A percentile compares a stretch with the other conserved stretches of the same genome.
These are phyloP conservation scores for Lithophane semibrunnea DNA, from an alignment of 2,888 invertebrate genomes.

Conservation along the genomic window DNA sequence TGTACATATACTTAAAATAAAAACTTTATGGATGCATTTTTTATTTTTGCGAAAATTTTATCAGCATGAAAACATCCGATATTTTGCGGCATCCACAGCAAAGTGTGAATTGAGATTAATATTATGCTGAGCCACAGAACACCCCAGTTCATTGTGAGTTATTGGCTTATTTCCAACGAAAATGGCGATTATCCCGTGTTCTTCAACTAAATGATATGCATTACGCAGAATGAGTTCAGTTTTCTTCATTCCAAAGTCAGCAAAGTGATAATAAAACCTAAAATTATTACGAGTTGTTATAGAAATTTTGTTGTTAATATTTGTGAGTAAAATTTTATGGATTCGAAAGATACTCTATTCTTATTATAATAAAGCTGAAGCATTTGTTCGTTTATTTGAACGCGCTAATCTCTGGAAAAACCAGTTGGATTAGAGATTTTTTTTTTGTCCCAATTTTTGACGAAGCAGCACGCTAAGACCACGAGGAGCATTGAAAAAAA, in stretches of 20 bases:
- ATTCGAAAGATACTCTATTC: neutral
- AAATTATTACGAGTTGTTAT: neutral
- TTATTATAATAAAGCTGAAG: neutral
- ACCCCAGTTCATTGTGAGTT: constrained; percentile 53
- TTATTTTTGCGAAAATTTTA: neutral
- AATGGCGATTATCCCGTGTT: constrained; percentile 52
- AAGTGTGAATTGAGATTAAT: constrained; percentile 52
- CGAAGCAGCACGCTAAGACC: neutral
- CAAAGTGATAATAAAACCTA: neutral
- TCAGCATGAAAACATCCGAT: constrained; percentile 2
- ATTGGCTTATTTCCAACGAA: constrained; percentile 60
- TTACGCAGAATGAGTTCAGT: constrained; percentile 40
- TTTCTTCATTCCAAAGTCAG: constrained; percentile 34
- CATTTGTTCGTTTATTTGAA: neutral
- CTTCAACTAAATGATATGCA: constrained; percentile 52
- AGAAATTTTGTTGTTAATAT: neutral
- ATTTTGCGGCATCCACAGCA: constrained; percentile 13
- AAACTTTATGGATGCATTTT: no score
- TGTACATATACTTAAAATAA: no score
- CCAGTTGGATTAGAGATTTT: neutral
- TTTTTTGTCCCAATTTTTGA: neutral
- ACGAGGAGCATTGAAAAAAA: neutral
- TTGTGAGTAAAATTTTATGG: neutral
- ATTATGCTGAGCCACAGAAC: constrained; percentile 44
- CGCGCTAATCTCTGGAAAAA: neutral